Conservation (phyloP, 2,888 invertebrate genomes). For the Smittia sp. region DNA sequence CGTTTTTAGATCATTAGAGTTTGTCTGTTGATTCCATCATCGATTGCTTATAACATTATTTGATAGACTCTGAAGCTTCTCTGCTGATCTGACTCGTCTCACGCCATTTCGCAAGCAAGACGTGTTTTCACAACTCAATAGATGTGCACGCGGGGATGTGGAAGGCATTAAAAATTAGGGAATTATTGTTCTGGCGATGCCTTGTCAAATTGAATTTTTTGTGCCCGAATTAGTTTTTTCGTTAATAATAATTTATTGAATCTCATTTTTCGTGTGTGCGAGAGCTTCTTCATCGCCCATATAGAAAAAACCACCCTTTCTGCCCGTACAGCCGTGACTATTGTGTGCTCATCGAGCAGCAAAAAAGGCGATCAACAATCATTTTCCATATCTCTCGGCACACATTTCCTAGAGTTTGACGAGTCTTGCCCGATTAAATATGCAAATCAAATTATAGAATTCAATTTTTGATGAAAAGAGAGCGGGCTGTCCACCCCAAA, state of each 20-base stretch:
- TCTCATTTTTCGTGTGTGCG: conserved; percentile 19
- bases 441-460: conserved; percentile 33
- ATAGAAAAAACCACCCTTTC: conserved; percentile 23
- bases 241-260: conserved; percentile 40
- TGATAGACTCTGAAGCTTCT: background rate
- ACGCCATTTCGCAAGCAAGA: conserved; percentile 8
- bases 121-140: background rate
- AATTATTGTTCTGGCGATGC: conserved; percentile 25
- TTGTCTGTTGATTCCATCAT: background rate
- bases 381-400: background rate
- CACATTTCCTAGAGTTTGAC: background rate
- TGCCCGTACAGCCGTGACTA: background rate
- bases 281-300: too few species aligned
- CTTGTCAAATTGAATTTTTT: conserved; percentile 18
- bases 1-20: background rate
- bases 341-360: conserved; percentile 10
- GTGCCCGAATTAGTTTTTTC: background rate
- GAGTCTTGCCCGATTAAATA: conserved; percentile 32
- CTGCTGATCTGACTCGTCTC: background rate
- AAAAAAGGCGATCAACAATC: conserved; percentile 27
- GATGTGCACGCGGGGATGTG: background rate
- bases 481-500: conserved; percentile 31
- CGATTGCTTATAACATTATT: too few species aligned
- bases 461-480: conserved; percentile 25
- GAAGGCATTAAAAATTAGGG: conserved; percentile 1